Conservation (phyloP, 1,140 invertebrate species). For the Penaeus indicus region DNA sequence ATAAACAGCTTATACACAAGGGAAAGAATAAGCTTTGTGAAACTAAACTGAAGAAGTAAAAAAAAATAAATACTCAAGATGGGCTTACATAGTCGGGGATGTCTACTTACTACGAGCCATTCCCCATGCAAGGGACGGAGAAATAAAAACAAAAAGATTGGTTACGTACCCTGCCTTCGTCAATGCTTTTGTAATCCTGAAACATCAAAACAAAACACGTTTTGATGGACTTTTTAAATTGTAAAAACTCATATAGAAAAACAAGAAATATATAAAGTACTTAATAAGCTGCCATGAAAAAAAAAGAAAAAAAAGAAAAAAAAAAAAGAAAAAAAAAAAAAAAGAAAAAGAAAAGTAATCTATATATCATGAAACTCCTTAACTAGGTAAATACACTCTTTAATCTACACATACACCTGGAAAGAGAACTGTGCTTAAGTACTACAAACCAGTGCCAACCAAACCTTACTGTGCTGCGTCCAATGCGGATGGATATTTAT, state of each 20-base stretch:
- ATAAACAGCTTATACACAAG: too few relatives aligned
- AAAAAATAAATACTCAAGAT: background rate
- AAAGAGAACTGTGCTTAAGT: too few relatives aligned
- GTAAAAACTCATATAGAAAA: conserved; percentile 38
- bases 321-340: background rate
- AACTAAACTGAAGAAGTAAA: background rate
- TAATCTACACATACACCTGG: too few relatives aligned
- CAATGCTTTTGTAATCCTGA: conserved; percentile 64
- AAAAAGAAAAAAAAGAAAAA: background rate
- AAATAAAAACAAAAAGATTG: conserved; percentile 47
- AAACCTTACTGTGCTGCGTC: too few relatives aligned
- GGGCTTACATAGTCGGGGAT: background rate
- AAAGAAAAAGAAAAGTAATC: background rate
- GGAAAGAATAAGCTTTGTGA: too few relatives aligned
- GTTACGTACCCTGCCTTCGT: conserved; percentile 60
- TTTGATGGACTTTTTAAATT: conserved; percentile 42
- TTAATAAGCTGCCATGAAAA: conserved; percentile 44
- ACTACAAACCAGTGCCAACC: too few relatives aligned
- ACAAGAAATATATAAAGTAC: conserved; percentile 11
- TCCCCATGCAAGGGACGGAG: conserved; percentile 46
- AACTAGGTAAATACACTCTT: too few relatives aligned
- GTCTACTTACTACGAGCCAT: conserved; percentile 33
- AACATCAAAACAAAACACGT: conserved; percentile 59
- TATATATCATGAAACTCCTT: background rate
- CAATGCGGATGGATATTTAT: too few relatives aligned